phyloP scores from a whole-genome alignment of 2,113 vertebrate species.

The Vidua chalybeata region DNA sequence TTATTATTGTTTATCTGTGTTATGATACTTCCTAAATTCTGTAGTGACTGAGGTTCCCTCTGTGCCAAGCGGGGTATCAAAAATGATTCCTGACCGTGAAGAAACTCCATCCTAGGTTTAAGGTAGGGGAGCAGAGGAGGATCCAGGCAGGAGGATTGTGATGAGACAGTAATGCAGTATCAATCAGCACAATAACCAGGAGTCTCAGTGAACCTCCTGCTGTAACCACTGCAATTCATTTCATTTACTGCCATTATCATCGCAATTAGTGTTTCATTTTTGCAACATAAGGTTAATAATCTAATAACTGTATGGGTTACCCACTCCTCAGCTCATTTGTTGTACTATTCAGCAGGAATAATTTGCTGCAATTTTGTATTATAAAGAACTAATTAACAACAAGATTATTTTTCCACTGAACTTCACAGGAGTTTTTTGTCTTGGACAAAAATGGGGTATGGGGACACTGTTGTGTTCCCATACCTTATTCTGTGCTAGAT shows the following conservation, averaged over 20 bases:
- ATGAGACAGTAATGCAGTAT: neutral
- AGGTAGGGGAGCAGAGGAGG: neutral
- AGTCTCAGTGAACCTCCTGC: neutral
- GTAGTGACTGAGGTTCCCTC: neutral
- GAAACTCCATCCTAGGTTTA: neutral
- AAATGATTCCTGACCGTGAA: neutral
- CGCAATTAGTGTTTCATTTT: neutral
- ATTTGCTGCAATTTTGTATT: neutral
- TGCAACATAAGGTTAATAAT: neutral
- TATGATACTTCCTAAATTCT: neutral
- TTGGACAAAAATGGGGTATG: neutral
- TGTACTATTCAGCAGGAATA: neutral
- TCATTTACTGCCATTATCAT: neutral
- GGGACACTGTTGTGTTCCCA: neutral
- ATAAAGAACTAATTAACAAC: neutral
- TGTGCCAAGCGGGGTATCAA: neutral
- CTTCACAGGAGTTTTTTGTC: neutral
- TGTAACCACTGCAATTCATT: neutral
- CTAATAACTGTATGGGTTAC: neutral
- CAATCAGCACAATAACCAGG: neutral
- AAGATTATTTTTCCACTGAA: neutral
- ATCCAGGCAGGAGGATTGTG: neutral
- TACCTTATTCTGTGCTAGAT: fast-evolving
- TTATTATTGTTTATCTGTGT: neutral
- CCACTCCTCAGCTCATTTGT: neutral